phyloP scores from a whole-genome alignment of 2,888 invertebrate species.

The Darwinula stevensoni region DNA sequence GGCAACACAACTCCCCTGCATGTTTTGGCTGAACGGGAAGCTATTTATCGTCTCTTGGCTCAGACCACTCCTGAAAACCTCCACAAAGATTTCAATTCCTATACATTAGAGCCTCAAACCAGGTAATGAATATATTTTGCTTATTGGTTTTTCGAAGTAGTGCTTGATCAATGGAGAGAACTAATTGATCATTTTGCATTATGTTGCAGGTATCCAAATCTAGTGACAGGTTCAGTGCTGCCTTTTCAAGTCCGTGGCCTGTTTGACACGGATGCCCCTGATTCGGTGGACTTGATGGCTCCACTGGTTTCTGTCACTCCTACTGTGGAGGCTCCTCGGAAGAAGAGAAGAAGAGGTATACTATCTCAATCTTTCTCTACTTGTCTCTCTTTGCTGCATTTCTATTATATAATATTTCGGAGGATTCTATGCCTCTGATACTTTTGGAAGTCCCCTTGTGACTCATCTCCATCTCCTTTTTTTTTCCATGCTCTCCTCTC shows the following conservation, averaged over 20 bases:
- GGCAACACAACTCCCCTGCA: conserved; percentile 37
- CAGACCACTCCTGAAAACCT: conserved; percentile 94
- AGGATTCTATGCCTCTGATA: too few species aligned
- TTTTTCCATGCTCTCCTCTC: too few species aligned
- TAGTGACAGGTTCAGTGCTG: conserved; percentile 40
- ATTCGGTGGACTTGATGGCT: conserved; percentile 20
- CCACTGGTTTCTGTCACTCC: too few species aligned
- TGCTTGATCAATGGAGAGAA: too few species aligned
- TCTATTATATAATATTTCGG: conserved; percentile 5
- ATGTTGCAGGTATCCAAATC: conserved; percentile 31
- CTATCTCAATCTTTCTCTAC: conserved; percentile 1
- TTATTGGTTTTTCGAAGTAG: too few species aligned
- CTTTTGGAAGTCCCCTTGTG: too few species aligned
- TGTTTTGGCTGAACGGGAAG: conserved; percentile 77
- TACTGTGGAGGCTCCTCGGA: conserved; percentile 30
- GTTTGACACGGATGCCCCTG: conserved; percentile 37
- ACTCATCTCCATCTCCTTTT: too few species aligned
- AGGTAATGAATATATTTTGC: conserved; percentile 24
- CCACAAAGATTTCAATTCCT: conserved; percentile 35
- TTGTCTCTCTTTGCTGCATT: conserved; percentile 9
- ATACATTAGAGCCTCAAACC: conserved; percentile 11
- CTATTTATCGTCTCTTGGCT: conserved; percentile 55
- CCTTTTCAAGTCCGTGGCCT: conserved; percentile 32
- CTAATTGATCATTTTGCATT: neutral
- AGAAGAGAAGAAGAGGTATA: conserved; percentile 29